phyloP scores from a whole-genome alignment of 2,888 invertebrate genomes.

The Toxonevra muliebris region DNA sequence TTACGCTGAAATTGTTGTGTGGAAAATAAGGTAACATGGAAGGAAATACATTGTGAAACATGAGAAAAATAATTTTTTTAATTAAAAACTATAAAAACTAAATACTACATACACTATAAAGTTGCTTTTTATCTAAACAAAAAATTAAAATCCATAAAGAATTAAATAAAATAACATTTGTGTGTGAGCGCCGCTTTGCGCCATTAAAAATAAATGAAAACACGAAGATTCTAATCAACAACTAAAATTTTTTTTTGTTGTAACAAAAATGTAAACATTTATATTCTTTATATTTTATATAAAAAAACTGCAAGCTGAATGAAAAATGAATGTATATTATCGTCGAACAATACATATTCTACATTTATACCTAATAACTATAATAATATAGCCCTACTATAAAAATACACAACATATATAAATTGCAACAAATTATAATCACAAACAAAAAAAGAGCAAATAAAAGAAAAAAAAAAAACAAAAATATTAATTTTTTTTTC shows the following conservation, averaged over 20 bases:
- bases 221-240: not conserved
- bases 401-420: conserved; percentile 14
- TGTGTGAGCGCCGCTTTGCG: conserved; percentile 56
- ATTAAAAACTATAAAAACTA: conserved; percentile 20
- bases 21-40: conserved; percentile 65
- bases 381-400: conserved; percentile 5
- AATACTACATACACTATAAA: not conserved
- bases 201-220: conserved; percentile 28
- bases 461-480: conserved; percentile 26
- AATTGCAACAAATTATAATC: conserved; percentile 29
- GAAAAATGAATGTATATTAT: not conserved
- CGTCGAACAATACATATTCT: not conserved
- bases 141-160: conserved; percentile 2
- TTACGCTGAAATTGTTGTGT: conserved; percentile 61
- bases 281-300: not conserved
- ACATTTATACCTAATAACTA: not conserved
- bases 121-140: conserved; percentile 5
- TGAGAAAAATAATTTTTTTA: conserved; percentile 49
- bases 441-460: conserved; percentile 22
- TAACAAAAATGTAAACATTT: conserved; percentile 3
- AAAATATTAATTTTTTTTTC: conserved; percentile 6
- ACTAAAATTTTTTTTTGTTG: conserved; percentile 12
- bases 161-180: conserved; percentile 33
- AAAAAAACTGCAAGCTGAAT: not conserved
- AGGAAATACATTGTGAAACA: conserved; percentile 66